A percentile compares a stretch with the other conserved stretches of the same genome.
Evolutionary conservation across 2,888 invertebrate genomes (phyloP).

Genomic region (Megalurothrips usitatus): DNA sequence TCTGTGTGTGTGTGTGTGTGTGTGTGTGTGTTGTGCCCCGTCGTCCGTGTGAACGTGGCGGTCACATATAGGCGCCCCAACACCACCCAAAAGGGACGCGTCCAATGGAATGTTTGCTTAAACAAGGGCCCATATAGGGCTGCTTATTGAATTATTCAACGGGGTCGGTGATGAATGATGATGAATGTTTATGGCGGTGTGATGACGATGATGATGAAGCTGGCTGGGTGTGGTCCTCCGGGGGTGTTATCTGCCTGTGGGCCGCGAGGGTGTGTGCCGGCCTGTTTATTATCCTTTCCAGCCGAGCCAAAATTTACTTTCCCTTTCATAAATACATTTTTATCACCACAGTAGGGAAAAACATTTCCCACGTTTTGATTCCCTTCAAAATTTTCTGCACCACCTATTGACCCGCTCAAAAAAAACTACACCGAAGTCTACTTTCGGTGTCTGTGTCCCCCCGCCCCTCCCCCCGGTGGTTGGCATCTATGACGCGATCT

Average conservation of each 20-base stretch:
- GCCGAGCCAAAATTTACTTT: too few relatives aligned
- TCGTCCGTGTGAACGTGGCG: conserved; percentile 37
- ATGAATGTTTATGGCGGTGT: background rate
- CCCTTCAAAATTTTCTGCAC: too few relatives aligned
- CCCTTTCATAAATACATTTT: too few relatives aligned
- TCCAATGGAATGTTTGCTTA: background rate
- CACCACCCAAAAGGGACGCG: background rate
- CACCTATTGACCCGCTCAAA: too few relatives aligned
- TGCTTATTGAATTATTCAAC: background rate
- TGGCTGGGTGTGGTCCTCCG: too few relatives aligned
- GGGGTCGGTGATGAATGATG: background rate
- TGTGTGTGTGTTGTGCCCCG: conserved; percentile 36
- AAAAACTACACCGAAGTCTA: too few relatives aligned
- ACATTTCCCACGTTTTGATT: too few relatives aligned
- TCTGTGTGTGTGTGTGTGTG: background rate
- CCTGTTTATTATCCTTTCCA: background rate
- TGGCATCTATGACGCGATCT: too few relatives aligned
- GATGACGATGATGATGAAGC: background rate
- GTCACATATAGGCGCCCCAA: background rate
- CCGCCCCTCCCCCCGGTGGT: too few relatives aligned
- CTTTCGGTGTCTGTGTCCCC: too few relatives aligned
- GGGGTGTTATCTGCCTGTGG: too few relatives aligned
- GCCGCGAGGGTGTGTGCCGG: background rate
- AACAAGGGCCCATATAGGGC: background rate
- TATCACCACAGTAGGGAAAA: too few relatives aligned